These are phyloP conservation scores for Syritta pipiens DNA, from an alignment of 2,888 invertebrate species.

Conservation along the genomic window DNA sequence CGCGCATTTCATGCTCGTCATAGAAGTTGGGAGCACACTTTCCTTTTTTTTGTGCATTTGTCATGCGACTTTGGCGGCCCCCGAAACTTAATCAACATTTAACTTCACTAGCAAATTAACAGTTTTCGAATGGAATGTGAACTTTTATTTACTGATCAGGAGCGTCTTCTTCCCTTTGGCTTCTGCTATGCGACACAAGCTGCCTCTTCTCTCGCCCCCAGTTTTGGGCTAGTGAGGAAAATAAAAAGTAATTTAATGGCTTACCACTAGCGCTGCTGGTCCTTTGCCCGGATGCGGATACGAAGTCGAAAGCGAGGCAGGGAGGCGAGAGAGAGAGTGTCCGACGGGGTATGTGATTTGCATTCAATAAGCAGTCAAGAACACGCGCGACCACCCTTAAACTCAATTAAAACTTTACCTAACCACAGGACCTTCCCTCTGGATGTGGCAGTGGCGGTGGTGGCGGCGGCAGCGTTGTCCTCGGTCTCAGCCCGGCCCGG, in stretches of 20 bases:
- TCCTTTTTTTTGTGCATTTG: slow-evolving; percentile 58
- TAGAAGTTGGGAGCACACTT: slow-evolving; percentile 40
- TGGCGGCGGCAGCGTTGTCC: slow-evolving; percentile 26
- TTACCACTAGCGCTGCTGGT: no score
- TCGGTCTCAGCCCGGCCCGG: not conserved
- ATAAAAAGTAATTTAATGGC: slow-evolving; percentile 61
- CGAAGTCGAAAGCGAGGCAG: not conserved
- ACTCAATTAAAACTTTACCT: slow-evolving; percentile 69
- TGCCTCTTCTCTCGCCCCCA: slow-evolving; percentile 6
- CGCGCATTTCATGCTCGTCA: slow-evolving; percentile 64
- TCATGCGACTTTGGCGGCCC: slow-evolving; percentile 29
- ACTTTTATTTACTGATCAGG: slow-evolving; percentile 59
- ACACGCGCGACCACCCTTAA: slow-evolving; percentile 69
- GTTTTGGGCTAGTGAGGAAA: slow-evolving; percentile 46
- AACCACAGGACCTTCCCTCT: slow-evolving; percentile 55
- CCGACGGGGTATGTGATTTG: slow-evolving; percentile 61
- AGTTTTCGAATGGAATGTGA: slow-evolving; percentile 53
- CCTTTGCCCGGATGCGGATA: no score
- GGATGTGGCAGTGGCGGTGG: slow-evolving; percentile 22
- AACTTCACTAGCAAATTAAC: slow-evolving; percentile 57
- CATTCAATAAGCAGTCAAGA: slow-evolving; percentile 69
- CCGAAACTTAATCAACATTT: slow-evolving; percentile 65
- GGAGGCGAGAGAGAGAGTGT: not conserved
- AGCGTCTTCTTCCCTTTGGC: no score
- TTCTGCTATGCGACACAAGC: slow-evolving; percentile 41